phyloP scores from a whole-genome alignment of 2,797 vertebrate genomes.

The Acanthornis magna region DNA sequence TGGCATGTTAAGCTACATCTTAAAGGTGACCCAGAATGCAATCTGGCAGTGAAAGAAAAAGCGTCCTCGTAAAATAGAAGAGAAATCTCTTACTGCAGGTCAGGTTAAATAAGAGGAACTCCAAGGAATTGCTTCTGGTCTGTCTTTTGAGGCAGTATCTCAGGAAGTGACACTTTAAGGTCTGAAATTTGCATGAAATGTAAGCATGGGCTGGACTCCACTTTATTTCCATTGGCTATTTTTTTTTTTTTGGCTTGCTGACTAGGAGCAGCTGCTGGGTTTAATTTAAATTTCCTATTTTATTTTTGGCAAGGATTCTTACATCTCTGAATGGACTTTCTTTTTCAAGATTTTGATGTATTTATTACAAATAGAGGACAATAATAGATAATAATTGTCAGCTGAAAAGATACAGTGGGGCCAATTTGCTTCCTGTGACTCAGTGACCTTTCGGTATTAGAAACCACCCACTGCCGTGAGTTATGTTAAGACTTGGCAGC shows the following conservation, averaged over 20 bases:
- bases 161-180: neutral
- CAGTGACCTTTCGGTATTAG: neutral
- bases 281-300: neutral
- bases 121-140: neutral
- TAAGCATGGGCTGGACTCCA: neutral
- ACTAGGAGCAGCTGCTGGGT: neutral
- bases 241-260: neutral
- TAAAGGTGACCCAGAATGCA: constrained; percentile 20
- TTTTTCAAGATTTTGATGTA: neutral
- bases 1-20: neutral
- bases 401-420: neutral
- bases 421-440: neutral
- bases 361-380: neutral
- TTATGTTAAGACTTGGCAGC: neutral
- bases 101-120: neutral
- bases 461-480: neutral
- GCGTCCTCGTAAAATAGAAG: neutral
- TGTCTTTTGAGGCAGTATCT: neutral
- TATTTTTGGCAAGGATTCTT: neutral
- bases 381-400: neutral
- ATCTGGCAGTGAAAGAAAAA: neutral
- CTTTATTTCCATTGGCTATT: neutral
- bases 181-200: neutral
- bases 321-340: neutral
- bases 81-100: neutral